Evolutionary conservation across 2,113 vertebrate genomes (phyloP).

Genomic region (Corvus hawaiiensis): DNA sequence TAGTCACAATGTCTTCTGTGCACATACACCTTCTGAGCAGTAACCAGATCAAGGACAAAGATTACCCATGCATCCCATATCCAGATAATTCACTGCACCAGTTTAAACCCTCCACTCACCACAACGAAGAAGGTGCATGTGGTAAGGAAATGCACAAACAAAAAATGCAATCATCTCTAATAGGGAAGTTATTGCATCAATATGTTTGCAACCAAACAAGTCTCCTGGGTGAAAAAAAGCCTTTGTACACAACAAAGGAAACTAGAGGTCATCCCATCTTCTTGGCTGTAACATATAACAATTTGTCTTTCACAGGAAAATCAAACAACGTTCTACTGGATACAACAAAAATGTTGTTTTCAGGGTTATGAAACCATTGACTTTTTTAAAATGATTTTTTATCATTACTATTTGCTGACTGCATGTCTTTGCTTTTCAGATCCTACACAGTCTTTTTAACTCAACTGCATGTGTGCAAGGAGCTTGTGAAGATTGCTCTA

Average conservation of each 20-base stretch:
- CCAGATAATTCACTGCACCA: neutral
- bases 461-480: neutral
- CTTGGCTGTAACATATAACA: neutral
- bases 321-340: neutral
- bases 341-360: neutral
- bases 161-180: neutral
- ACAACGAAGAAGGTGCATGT: neutral
- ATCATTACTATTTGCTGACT: neutral
- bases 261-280: neutral
- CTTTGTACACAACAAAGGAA: neutral
- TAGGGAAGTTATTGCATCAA: neutral
- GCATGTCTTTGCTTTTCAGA: neutral
- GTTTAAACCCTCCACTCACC: neutral
- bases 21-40: neutral
- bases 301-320: neutral
- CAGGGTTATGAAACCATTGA: accelerated
- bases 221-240: neutral
- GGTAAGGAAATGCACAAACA: neutral
- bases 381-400: accelerated
- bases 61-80: neutral
- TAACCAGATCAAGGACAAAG: neutral
- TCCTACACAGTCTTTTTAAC: neutral
- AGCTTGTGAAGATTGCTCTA: neutral
- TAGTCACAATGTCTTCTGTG: neutral
- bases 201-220: neutral